These are phyloP conservation scores for Notospermus geniculatus DNA, from an alignment of 1,140 invertebrate genomes.

Conservation along the genomic window DNA sequence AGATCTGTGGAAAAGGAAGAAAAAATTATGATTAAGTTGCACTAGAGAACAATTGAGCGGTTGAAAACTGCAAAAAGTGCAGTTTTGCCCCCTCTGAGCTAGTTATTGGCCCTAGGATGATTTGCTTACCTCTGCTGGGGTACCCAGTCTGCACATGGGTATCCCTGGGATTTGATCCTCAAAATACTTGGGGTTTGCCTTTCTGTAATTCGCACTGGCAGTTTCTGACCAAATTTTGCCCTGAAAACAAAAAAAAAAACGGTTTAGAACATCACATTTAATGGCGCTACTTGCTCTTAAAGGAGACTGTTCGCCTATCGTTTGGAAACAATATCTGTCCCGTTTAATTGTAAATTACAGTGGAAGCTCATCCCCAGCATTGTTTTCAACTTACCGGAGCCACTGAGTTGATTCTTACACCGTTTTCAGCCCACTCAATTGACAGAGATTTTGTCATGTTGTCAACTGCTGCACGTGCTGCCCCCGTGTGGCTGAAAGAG, in stretches of 20 bases:
- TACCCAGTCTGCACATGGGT: conserved; percentile 55
- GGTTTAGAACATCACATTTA: not conserved
- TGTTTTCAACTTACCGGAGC: conserved; percentile 52
- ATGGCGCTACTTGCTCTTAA: too few relatives aligned
- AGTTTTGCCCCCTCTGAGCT: too few relatives aligned
- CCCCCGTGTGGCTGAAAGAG: conserved; percentile 47
- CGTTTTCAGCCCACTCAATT: conserved; percentile 59
- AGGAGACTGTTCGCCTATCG: too few relatives aligned
- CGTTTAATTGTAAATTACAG: too few relatives aligned
- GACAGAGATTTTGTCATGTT: conserved; percentile 60
- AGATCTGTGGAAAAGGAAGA: conserved; percentile 34
- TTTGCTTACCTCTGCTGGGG: conserved; percentile 53
- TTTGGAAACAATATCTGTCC: too few relatives aligned
- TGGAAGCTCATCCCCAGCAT: too few relatives aligned
- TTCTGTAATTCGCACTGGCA: conserved; percentile 57
- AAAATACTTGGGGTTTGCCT: conserved; percentile 46
- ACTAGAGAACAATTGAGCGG: too few relatives aligned
- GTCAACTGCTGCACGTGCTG: conserved; percentile 58
- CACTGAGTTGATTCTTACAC: conserved; percentile 59
- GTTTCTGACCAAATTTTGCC: conserved; percentile 55
- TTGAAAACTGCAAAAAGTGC: too few relatives aligned
- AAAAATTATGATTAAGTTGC: too few relatives aligned
- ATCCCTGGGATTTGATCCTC: conserved; percentile 34
- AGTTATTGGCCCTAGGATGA: too few relatives aligned
- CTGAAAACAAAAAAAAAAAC: conserved; percentile 27